Conservation (phyloP, 2,888 invertebrate species). For the Synanthedon andrenaeformis region DNA sequence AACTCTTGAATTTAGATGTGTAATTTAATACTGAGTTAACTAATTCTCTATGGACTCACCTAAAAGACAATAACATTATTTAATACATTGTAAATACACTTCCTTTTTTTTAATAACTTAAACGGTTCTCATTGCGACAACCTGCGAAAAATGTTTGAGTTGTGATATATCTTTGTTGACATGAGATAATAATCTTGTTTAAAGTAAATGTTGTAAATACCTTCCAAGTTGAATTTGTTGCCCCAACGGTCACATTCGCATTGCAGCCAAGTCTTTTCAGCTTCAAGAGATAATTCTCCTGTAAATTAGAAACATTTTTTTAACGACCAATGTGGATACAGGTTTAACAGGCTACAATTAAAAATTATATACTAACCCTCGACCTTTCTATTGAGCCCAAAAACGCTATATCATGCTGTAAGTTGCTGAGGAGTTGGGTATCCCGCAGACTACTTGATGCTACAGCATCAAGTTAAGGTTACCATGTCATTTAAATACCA, state of each 20-base stretch:
- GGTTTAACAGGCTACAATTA: too few species aligned
- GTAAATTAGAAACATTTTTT: slow-evolving; percentile 19
- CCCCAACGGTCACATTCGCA: slow-evolving; percentile 92
- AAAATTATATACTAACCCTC: too few species aligned
- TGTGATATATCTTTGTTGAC: slow-evolving; percentile 4
- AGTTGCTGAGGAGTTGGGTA: too few species aligned
- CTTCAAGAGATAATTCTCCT: slow-evolving; percentile 89
- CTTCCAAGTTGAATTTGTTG: slow-evolving; percentile 83
- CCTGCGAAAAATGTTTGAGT: slow-evolving; percentile 43
- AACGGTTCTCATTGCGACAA: slow-evolving; percentile 47
- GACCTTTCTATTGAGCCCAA: too few species aligned
- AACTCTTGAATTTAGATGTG: too few species aligned
- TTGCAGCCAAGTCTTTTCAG: slow-evolving; percentile 90
- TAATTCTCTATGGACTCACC: slow-evolving; percentile 34
- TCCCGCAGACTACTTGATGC: too few species aligned
- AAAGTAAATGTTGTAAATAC: slow-evolving; percentile 47
- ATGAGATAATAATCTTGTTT: not conserved
- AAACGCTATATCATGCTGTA: too few species aligned
- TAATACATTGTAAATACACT: slow-evolving; percentile 25
- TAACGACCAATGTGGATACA: not conserved
- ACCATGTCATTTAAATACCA: too few species aligned
- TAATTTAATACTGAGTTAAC: not conserved
- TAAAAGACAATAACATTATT: slow-evolving; percentile 25
- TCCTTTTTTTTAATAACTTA: slow-evolving; percentile 48
- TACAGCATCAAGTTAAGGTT: too few species aligned